These are phyloP conservation scores for Hyaena hyaena DNA, from an alignment of 2,113 vertebrate species.

Conservation along the genomic window DNA sequence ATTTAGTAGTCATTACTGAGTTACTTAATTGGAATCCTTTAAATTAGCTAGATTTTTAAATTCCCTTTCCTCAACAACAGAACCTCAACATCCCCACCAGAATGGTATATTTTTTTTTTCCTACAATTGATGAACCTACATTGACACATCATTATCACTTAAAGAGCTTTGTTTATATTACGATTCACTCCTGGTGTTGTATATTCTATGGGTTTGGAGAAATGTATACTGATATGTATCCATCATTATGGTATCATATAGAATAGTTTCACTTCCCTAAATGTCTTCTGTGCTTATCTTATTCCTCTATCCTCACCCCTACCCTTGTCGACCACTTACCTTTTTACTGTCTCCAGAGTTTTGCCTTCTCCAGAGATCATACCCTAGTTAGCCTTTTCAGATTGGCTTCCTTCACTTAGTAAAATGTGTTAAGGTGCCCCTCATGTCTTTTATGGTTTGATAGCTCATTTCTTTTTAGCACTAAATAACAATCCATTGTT, in stretches of 20 bases:
- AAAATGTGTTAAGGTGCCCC: neutral
- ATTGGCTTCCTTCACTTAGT: neutral
- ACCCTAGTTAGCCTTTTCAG: neutral
- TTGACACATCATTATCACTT: neutral
- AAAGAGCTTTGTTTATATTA: neutral
- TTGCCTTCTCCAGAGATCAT: neutral
- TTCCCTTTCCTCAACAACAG: neutral
- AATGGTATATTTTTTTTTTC: neutral
- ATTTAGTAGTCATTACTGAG: neutral
- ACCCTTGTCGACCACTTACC: neutral
- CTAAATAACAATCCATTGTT: neutral
- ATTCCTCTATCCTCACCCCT: neutral
- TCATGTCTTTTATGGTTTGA: neutral
- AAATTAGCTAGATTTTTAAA: neutral
- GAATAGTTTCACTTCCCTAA: neutral
- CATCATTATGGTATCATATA: neutral
- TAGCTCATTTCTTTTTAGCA: neutral
- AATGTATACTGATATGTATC: neutral
- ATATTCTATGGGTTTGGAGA: neutral
- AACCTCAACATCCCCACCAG: neutral
- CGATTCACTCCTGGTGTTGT: neutral
- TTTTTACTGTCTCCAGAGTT: neutral
- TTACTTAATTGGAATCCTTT: neutral
- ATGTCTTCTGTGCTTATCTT: neutral
- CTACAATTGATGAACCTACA: neutral